Conservation (phyloP, 1,140 invertebrate genomes). For the Caenorhabditis brenneri region DNA sequence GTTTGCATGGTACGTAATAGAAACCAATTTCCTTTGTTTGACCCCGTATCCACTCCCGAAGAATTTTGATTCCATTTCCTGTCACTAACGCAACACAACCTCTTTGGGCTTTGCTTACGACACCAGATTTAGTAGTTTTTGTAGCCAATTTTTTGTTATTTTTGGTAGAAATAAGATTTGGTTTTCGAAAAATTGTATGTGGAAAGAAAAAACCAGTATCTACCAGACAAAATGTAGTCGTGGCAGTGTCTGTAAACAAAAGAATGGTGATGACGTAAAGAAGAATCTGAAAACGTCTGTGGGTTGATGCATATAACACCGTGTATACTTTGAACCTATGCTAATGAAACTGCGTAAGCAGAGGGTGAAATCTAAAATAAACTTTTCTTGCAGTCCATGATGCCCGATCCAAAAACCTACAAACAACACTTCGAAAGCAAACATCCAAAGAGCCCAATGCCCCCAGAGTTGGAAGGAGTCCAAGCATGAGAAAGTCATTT, state of each 20-base stretch:
- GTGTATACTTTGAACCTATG: background rate
- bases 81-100: background rate
- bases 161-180: background rate
- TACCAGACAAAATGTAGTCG: background rate
- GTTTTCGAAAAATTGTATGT: no score
- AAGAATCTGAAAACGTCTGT: background rate
- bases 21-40: slow-evolving; percentile 20
- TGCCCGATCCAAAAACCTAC: slow-evolving; percentile 13
- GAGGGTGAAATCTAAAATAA: background rate
- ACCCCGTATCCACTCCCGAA: background rate
- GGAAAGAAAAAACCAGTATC: background rate
- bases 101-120: background rate
- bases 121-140: background rate
- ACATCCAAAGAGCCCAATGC: slow-evolving; percentile 22
- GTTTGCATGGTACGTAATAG: slow-evolving; percentile 80
- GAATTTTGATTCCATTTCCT: background rate
- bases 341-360: background rate
- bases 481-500: background rate
- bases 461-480: slow-evolving; percentile 34
- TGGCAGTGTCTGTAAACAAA: background rate
- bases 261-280: background rate
- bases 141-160: background rate
- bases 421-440: slow-evolving; percentile 36
- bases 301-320: background rate
- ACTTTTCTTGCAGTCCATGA: background rate